Evolutionary conservation across 2,888 invertebrate species (phyloP), one percentile per base, ranked within the genome.

Genomic region (Rosalia funebris): DNA sequence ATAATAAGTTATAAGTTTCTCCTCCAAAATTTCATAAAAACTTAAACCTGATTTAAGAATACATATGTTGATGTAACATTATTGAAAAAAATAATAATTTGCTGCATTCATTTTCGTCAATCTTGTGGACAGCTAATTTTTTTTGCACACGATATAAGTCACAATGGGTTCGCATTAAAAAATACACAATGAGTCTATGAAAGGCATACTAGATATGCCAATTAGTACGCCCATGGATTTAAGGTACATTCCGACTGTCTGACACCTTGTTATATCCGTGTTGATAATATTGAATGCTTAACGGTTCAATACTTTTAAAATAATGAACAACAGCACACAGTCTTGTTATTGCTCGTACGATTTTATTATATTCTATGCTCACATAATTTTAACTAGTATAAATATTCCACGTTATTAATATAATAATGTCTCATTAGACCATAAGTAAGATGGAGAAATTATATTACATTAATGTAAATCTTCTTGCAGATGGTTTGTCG

Each of bases 261-360:
- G 58, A 60, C 61, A 65, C 60, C 48, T 65, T 56, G 47, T 52
- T 48, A 62, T 66, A 59, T 58, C 60, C 63, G 61, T 62, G 60
- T 69, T 57, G 60, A 64, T 57, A 61, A 64, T 68, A 58, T 60
- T 62, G 25, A 7, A 7, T 25, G 7, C 7, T 25, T 67, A 69
- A 66, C 65, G 66, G 65, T 67, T 62, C 62, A 65, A 34, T 61
- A 55, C 58, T 55, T 60, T 61, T 57, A 60, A 68, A 66, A 68
- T 60, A 56, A 54, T 59, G 53, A 53, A 53, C 31, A 42, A 57
- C 60, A 56, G 32, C 52, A 46, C 45, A 31, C 41, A 32, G 41
- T 52, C 41, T 25, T 25, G 32, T 52, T 46, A 61, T 47, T 53
- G 53, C 57, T 52, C 15, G 34, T 25, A 44, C 54, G 50, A 62